Evolutionary conservation across 2,113 vertebrate species (phyloP).

Genomic region (Scomber scombrus): DNA sequence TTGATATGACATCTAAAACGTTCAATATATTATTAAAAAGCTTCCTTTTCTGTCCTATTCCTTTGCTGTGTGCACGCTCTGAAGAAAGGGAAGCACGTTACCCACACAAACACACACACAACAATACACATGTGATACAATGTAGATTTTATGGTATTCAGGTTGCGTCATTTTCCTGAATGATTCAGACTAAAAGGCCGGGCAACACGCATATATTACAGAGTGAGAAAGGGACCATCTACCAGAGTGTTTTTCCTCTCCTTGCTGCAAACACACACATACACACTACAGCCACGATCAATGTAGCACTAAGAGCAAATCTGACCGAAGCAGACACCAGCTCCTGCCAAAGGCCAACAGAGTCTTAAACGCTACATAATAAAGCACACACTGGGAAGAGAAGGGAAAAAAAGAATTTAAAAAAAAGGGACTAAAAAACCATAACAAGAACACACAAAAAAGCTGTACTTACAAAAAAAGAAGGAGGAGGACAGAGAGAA

Average conservation of each 20-base stretch:
- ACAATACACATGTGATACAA: background rate
- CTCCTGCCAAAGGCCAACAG: conserved; percentile 58
- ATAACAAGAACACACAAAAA: conserved; percentile 19
- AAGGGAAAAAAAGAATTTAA: no score
- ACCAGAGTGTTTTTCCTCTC: no score
- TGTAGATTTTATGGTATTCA: conserved; percentile 20
- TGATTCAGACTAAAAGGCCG: conserved; percentile 3
- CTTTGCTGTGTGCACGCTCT: background rate
- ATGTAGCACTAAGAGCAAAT: conserved; percentile 43
- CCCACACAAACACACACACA: background rate
- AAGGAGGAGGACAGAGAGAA: background rate
- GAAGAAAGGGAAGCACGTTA: background rate
- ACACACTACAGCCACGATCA: conserved; percentile 31
- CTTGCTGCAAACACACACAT: conserved; percentile 21
- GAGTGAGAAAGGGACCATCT: background rate
- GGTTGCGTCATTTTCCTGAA: conserved; percentile 30
- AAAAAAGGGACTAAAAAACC: conserved; percentile 13
- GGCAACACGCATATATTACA: background rate
- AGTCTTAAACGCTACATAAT: conserved; percentile 48
- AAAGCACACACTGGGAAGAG: conserved; percentile 18
- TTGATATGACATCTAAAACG: no score
- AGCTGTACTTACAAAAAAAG: background rate
- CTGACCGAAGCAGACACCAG: conserved; percentile 38
- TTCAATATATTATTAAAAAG: no score
- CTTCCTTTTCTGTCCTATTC: no score